Evolutionary conservation across 2,888 invertebrate species (phyloP), one percentile per base, ranked within the genome.

Genomic region (Microctonus brassicae): DNA sequence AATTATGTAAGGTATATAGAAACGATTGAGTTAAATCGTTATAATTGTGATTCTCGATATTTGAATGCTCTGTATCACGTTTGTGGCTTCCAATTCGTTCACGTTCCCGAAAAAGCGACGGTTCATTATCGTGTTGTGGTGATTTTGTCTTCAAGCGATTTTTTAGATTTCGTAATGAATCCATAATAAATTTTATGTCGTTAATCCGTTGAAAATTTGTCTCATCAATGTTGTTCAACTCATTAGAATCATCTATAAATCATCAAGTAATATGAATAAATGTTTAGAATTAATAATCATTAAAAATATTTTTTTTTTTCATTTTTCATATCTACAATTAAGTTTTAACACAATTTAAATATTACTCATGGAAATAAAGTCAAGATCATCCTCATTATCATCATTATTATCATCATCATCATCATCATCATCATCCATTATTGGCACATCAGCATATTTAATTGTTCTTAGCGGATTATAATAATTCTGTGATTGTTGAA

Each of bases 191-290:
- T 24, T 80, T 69, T 61, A 83, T 84, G 60, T 81, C 80, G 62
- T 82, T 82, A 7, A 85, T 75, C 42, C 87, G 87, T 68, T 88
- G 88, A 68, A 84, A 87, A 13, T 86, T 88, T 63, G 88, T 88
- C 0, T 87, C 88, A 17, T 87, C 88, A 17, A 88, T 87, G 33
- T 87, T 86, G 76, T 89, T 89, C 13, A 88, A 82, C 63, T 89
- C 89, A 6, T 88, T 88, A 20, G 20, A n/a, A 62, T 84, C 83
- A 61, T 85, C 87, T 85, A 74, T 5, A 77, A 73, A 36, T 26
- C 9, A 61, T 11, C 9, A 22, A 34, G n/a, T n/a, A n/a, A n/a
- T n/a, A n/a, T n/a, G n/a, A n/a, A n/a, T n/a, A n/a, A n/a, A n/a
- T n/a, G n/a, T n/a, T n/a, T n/a, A n/a, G n/a, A n/a, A n/a, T n/a